Evolutionary conservation across 2,113 vertebrate genomes (phyloP).

Genomic region (Grantiella picta): DNA sequence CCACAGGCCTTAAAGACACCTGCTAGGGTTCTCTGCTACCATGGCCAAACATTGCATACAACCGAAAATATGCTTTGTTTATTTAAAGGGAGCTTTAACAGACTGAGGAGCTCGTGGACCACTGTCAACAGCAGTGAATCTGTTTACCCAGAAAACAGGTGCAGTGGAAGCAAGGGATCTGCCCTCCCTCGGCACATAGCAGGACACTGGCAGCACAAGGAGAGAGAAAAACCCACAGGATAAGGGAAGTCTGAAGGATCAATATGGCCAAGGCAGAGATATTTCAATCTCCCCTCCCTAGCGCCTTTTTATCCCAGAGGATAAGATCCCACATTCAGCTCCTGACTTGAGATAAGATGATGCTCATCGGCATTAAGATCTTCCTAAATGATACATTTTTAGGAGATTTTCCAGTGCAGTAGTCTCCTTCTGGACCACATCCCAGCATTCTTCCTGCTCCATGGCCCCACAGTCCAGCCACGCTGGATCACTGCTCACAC

Average conservation of each 20-base stretch:
- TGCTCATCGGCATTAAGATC: not conserved
- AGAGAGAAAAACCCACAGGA: not conserved
- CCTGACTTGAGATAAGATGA: not conserved
- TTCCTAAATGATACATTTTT: not conserved
- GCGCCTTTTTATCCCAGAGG: not conserved
- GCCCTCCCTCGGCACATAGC: not conserved
- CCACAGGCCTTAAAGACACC: slow-evolving; percentile 32
- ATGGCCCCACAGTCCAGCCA: not conserved
- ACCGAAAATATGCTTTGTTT: slow-evolving; percentile 43
- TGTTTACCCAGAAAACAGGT: slow-evolving; percentile 4
- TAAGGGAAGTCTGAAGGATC: not conserved
- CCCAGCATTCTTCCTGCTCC: not conserved
- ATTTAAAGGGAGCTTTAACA: not conserved
- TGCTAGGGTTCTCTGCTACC: slow-evolving; percentile 5
- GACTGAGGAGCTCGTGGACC: not conserved
- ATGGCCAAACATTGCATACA: not conserved
- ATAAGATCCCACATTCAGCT: not conserved
- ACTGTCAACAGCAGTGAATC: not conserved
- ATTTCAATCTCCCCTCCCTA: not conserved
- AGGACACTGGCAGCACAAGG: not conserved
- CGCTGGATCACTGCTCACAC: not conserved
- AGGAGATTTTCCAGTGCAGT: not conserved
- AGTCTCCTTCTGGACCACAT: not conserved
- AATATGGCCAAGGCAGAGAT: not conserved
- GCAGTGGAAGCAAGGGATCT: not conserved